Evolutionary conservation across 92 coral and sea anemone genomes (phyloP).

Genomic region (Epizoanthus fatuus): DNA sequence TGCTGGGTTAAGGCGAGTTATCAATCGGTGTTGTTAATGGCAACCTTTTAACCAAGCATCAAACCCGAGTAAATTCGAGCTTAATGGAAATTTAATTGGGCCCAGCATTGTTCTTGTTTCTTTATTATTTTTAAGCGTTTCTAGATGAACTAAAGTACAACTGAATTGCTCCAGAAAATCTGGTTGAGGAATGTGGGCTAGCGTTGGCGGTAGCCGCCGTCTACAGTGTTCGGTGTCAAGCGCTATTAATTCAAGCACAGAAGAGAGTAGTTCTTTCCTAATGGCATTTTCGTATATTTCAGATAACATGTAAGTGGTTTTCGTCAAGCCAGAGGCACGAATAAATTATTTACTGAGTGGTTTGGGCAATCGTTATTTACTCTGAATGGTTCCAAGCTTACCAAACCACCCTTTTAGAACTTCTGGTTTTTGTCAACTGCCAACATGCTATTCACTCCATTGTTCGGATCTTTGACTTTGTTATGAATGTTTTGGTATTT

Average conservation of each 20-base stretch:
- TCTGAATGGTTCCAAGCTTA: background rate
- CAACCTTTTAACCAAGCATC: conserved; percentile 98
- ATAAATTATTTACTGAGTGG: conserved; percentile 71
- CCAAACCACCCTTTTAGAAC: background rate
- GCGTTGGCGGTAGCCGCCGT: conserved; percentile 25
- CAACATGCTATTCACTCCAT: background rate
- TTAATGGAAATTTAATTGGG: conserved; percentile 99
- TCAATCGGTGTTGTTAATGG: conserved; percentile 93
- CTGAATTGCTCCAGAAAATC: conserved; percentile 1
- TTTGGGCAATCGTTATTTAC: conserved; percentile 11
- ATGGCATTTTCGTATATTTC: conserved; percentile 18
- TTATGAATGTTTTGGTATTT: conserved; percentile 19
- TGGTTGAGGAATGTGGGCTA: conserved; percentile 15
- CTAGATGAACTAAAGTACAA: conserved; percentile 45
- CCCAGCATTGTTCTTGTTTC: conserved; percentile 86
- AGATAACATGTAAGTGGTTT: conserved; percentile 52
- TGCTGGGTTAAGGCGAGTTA: conserved; percentile 51
- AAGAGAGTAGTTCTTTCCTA: conserved; percentile 21
- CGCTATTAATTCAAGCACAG: background rate
- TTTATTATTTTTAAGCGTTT: conserved; percentile 80
- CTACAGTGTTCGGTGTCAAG: conserved; percentile 39
- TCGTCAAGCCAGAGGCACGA: conserved; percentile 78
- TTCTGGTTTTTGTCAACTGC: conserved; percentile 50
- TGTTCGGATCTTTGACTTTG: conserved; percentile 13
- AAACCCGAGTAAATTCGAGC: conserved; percentile 88